These are phyloP conservation scores for Oscheius sp. DNA, from an alignment of 2,888 invertebrate genomes.

Conservation along the genomic window DNA sequence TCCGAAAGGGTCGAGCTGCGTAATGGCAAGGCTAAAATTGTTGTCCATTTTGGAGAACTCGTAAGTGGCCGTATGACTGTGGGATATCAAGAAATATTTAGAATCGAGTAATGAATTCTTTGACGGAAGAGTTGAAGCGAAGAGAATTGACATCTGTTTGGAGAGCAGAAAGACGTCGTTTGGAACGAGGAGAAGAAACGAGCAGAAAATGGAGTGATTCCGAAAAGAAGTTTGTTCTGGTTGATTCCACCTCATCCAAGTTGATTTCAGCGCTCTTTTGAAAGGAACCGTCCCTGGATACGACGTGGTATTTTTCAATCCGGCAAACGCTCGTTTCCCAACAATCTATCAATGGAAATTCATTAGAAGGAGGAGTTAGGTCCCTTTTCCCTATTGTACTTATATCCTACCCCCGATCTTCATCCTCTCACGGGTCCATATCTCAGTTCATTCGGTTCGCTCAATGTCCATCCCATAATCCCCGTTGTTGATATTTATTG, in stretches of 20 bases:
- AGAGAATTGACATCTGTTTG: slow-evolving; percentile 44
- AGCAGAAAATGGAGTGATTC: slow-evolving; percentile 43
- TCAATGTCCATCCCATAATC: background rate
- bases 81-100: slow-evolving; percentile 1
- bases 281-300: slow-evolving; percentile 24
- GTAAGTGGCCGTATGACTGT: background rate
- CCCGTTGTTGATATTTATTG: background rate
- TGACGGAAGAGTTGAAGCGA: slow-evolving; percentile 44
- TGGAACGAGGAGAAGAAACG: slow-evolving; percentile 40
- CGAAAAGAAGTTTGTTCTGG: slow-evolving; percentile 35
- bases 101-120: slow-evolving; percentile 1
- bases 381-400: background rate
- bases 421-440: background rate
- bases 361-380: slow-evolving; percentile 6
- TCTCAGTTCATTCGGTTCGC: slow-evolving; percentile 13
- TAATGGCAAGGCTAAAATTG: slow-evolving; percentile 53
- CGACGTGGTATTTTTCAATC: slow-evolving; percentile 18
- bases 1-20: slow-evolving; percentile 49
- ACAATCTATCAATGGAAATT: slow-evolving; percentile 32
- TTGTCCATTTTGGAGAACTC: slow-evolving; percentile 43
- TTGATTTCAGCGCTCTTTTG: slow-evolving; percentile 20
- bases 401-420: slow-evolving; percentile 14
- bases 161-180: slow-evolving; percentile 46
- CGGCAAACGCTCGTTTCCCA: slow-evolving; percentile 29
- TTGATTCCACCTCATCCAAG: background rate